These are phyloP conservation scores for Otolemur garnettii DNA, from an alignment of 2,113 vertebrate species.

Conservation along the genomic window DNA sequence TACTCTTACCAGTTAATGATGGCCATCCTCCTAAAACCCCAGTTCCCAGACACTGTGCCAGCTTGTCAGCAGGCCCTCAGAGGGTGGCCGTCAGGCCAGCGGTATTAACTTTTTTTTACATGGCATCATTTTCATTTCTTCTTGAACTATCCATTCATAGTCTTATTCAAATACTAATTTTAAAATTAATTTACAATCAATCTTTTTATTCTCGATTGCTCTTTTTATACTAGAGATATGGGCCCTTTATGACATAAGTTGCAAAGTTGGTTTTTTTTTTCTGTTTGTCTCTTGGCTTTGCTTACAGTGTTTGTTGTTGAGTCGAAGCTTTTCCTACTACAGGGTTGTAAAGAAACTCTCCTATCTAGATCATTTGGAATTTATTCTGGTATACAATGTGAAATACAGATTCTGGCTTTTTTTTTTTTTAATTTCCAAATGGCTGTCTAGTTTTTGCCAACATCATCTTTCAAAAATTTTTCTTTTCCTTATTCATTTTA, in stretches of 20 bases:
- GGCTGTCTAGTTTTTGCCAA: not conserved
- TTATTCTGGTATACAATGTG: not conserved
- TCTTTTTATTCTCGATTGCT: not conserved
- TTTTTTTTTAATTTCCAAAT: not conserved
- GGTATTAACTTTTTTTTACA: no score
- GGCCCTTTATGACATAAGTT: not conserved
- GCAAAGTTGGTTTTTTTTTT: not conserved
- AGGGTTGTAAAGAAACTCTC: not conserved
- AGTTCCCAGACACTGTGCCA: not conserved
- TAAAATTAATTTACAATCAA: not conserved
- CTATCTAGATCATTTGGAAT: not conserved
- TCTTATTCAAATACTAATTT: not conserved
- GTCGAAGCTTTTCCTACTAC: not conserved
- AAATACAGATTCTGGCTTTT: not conserved
- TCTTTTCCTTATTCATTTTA: constrained; percentile 48
- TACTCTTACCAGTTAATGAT: not conserved
- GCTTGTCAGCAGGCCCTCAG: not conserved
- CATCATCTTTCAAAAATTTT: not conserved
- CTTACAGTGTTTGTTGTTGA: not conserved
- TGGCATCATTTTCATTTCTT: not conserved
- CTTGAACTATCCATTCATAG: not conserved
- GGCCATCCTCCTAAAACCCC: not conserved
- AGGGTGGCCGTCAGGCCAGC: not conserved
- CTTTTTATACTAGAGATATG: constrained; percentile 11
- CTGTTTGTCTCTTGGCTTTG: constrained; percentile 17